Evolutionary conservation across 2,888 invertebrate species (phyloP), one percentile per base, ranked within the genome.

Genomic region (Leucozona laternaria): DNA sequence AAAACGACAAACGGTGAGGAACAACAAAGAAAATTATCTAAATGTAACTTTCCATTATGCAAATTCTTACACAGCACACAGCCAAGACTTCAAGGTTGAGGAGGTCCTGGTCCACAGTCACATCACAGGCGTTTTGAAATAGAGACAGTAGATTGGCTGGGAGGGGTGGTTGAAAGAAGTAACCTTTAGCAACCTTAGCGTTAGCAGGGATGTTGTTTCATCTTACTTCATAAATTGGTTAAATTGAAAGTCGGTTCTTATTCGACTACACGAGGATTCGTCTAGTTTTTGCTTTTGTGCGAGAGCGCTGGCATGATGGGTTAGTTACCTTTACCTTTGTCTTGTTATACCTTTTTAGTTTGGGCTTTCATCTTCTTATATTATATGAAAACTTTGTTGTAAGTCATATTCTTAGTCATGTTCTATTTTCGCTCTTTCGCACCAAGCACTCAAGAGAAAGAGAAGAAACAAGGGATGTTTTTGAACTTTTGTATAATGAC

Each of bases 31-130:
- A 87, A 87, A 87, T 87, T 87, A 87, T 87, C 87, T 83, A 79
- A 87, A 87, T 83, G 87, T 87, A 87, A 87, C 83, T 82, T 87
- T 87, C 87, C 87, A 87, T 87, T 87, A 87, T 87, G 82, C 76
- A 87, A 87, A 87, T 87, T 83, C 83, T 76, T 79, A 79, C 76
- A 82, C 64, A 72, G 72, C 71, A 79, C 76, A 82, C 64, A 72
- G 72, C 71, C 73, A 73, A 64, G 62, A 78, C 77, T 86, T 86
- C 82, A 86, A 86, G 81, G 86, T 82, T 86, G 81, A 85, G 85
- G 73, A 71, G 68, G 80, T 70, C 58, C 17, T 57, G 57, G 55
- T 31, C 75, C 70, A 31, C 40, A 60, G 62, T 64, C 43, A 64
- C 7, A 64, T 64, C 48, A 62, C 34, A 76, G 75, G 75, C 68